These are phyloP conservation scores for Apis florea DNA, from an alignment of 1,140 invertebrate genomes.

Conservation along the genomic window DNA sequence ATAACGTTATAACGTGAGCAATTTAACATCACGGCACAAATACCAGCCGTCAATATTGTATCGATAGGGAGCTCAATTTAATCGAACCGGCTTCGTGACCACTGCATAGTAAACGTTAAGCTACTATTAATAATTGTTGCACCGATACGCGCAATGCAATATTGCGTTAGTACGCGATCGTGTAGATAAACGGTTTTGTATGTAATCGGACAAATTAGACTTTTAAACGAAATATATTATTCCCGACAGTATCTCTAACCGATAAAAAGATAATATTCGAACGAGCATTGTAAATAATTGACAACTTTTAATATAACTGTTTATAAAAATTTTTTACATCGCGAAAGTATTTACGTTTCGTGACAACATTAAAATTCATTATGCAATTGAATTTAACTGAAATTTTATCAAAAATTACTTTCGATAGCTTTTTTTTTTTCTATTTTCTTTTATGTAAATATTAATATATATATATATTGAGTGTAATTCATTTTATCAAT, in stretches of 20 bases:
- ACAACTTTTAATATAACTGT: not conserved
- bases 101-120: conserved; percentile 1
- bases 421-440: too few relatives aligned
- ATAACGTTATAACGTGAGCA: not conserved
- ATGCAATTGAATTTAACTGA: not conserved
- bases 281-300: not conserved
- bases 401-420: too few relatives aligned
- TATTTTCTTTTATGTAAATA: not conserved
- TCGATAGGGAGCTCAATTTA: conserved; percentile 12
- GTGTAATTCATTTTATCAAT: not conserved
- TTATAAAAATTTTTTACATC: not conserved
- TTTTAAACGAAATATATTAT: not conserved
- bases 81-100: not conserved
- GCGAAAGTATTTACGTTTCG: not conserved
- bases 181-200: not conserved
- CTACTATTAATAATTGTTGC: conserved; percentile 27
- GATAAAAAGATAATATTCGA: not conserved
- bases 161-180: not conserved
- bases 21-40: not conserved
- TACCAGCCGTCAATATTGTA: conserved; percentile 10
- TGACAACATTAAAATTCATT: not conserved
- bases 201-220: not conserved
- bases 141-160: not conserved
- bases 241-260: not conserved
- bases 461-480: not conserved